Base-by-base conservation (phyloP, 2,888 invertebrate genomes). In the Diloba caeruleocephala region DNA sequence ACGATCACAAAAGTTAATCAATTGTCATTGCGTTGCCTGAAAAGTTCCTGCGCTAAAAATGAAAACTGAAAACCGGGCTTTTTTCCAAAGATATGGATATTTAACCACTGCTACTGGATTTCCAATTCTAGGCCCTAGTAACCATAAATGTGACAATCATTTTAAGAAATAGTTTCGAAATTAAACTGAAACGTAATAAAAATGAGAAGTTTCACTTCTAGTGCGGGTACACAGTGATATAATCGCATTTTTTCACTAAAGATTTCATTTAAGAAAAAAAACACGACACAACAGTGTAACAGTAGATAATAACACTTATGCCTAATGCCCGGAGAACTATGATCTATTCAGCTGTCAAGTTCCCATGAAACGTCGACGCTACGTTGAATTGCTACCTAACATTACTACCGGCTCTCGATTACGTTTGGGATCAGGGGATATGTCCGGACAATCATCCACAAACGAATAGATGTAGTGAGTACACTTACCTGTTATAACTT, bases 321-420 rank as follows among this genome's bases (percentile, higher is more conserved):
- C 34, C 6, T 41, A 23, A 36, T 36, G n/a, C 10, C 17, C 21
- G 38, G 23, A 17, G 39, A 31, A 12, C 15, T 21, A 37, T 21
- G 63, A 54, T 44, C 45, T 25, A 29, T 29, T 33, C 65, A 64
- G 38, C 42, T 48, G 65, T 28, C 48, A 13, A 14, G n/a, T 64
- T 60, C 60, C 43, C 60, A 60, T 32, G 41, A 29, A 41, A 19
- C 33, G 36, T 26, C 15, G 14, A 10, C 6, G 39, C 10, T 13
- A 29, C 25, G 13, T 17, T 23, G 14, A 39, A 61, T 46, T 26
- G 34, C 29, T 8, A 32, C 12, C 9, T 12, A 26, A 12, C 42
- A 45, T 55, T 32, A 46, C 41, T 48, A 41, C 32, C 57, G 23
- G 32, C 25, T 42, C 42, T 6, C 13, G 32, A 42, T 55, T 32